Percentiles rank a stretch among this genome's conserved stretches.
Conservation (phyloP, 2,888 invertebrate species). For the Hoplodrina blanda region DNA sequence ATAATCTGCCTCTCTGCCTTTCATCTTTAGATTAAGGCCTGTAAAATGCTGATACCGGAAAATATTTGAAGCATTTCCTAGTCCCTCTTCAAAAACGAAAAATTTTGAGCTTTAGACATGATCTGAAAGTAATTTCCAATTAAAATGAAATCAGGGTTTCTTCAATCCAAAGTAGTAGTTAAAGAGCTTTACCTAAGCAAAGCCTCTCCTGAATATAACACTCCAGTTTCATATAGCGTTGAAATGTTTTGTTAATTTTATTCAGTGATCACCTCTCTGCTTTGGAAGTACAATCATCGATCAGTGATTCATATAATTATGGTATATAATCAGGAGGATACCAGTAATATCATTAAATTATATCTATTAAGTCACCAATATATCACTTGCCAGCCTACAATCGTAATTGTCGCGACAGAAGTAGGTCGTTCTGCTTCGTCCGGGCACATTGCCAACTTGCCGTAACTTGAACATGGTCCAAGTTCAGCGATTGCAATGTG, state of each 20-base stretch:
- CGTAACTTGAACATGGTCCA: conserved; percentile 63
- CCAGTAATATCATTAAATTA: conserved; percentile 10
- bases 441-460: conserved; percentile 71
- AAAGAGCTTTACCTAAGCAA: background rate
- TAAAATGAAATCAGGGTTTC: background rate
- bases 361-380: conserved; percentile 26
- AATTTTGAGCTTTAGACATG: background rate
- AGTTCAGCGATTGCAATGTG: conserved; percentile 59
- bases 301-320: background rate
- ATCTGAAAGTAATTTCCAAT: conserved; percentile 14
- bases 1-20: no score
- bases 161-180: background rate
- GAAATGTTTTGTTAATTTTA: background rate
- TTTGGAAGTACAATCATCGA: background rate
- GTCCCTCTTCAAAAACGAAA: background rate
- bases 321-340: background rate
- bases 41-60: background rate
- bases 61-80: background rate
- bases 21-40: no score
- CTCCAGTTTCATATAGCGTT: background rate
- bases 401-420: conserved; percentile 55
- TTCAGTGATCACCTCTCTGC: no score
- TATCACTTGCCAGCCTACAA: conserved; percentile 35
- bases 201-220: background rate
- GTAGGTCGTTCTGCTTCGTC: conserved; percentile 62